Base-by-base conservation (phyloP, 2,888 invertebrate genomes). In the Drosophila anomalata region DNA sequence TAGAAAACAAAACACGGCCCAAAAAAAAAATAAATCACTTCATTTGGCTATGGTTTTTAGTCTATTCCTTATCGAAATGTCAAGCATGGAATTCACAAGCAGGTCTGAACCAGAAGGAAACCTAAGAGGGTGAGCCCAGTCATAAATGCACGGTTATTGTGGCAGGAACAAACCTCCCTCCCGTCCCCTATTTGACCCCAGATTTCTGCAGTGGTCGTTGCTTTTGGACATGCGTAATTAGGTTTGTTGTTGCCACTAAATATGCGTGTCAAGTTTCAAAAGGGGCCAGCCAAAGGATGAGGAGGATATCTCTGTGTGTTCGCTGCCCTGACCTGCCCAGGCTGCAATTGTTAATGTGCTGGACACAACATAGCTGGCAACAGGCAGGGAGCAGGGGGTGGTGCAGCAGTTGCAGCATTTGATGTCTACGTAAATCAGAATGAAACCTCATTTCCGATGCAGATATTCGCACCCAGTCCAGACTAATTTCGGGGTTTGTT, bases 371-470 rank as follows among this genome's bases (percentile, higher is more conserved):
- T 22, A 22, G 4, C 22, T 22, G 22, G 22, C 22, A 22, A 22
- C 22, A 22, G 22, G 22, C 22, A 22, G 22, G 22, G 4, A 1
- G 17, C 17, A 11, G 44, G 8, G 50, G 66, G 56, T 47, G 69
- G 55, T 57, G 33, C 3, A 41, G 31, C 41, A 14, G 41, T 46
- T 39, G 51, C 51, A 17, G 20, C 47, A 22, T 31, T 50, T 31
- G 67, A 42, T 76, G 71, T 62, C 52, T 68, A 61, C 83, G 78
- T 79, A 82, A 87, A 85, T 84, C 86, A 79, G 75, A 85, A 87
- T 76, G 83, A 85, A 87, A 86, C 83, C 88, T 83, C 83, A 84
- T 84, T 84, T 84, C 88, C 88, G 74, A 75, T 84, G 83, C 83
- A 87, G 83, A 71, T 77, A 77, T 87, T 82, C 73, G 72, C 78